A percentile compares a stretch with the other conserved stretches of the same genome.
phyloP scores from a whole-genome alignment of 2,888 invertebrate genomes.

The Leptinotarsa haldemani region DNA sequence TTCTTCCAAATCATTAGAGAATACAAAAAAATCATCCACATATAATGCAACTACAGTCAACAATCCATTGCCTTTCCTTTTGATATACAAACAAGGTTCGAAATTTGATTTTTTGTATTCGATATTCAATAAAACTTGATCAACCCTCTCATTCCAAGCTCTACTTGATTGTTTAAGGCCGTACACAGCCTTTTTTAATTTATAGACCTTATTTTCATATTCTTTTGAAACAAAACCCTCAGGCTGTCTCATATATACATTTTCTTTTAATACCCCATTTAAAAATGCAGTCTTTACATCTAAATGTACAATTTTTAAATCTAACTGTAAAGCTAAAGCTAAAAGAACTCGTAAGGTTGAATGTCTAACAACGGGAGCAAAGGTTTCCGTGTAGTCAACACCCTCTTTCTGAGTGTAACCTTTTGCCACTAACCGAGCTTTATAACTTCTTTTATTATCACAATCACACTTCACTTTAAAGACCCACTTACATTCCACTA shows the following conservation, averaged over 20 bases:
- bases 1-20: too few species aligned
- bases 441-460: slow-evolving; percentile 21
- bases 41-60: too few species aligned
- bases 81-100: too few species aligned
- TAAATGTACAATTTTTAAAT: slow-evolving; percentile 39
- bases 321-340: slow-evolving; percentile 39
- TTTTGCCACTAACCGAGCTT: slow-evolving; percentile 36
- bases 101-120: too few species aligned
- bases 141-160: slow-evolving; percentile 44
- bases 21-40: too few species aligned
- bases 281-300: slow-evolving; percentile 51
- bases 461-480: slow-evolving; percentile 34
- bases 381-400: slow-evolving; percentile 46
- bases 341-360: slow-evolving; percentile 46
- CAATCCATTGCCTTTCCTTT: too few species aligned
- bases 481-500: slow-evolving; percentile 13
- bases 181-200: slow-evolving; percentile 46
- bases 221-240: slow-evolving; percentile 45
- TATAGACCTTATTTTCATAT: slow-evolving; percentile 41
- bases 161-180: slow-evolving; percentile 45
- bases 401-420: slow-evolving; percentile 45
- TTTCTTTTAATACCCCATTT: too few species aligned
- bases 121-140: too few species aligned
- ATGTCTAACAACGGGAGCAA: slow-evolving; percentile 46
- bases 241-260: slow-evolving; percentile 42